These are phyloP conservation scores for Osmerus mordax DNA, from an alignment of 2,113 vertebrate species.

Conservation along the genomic window DNA sequence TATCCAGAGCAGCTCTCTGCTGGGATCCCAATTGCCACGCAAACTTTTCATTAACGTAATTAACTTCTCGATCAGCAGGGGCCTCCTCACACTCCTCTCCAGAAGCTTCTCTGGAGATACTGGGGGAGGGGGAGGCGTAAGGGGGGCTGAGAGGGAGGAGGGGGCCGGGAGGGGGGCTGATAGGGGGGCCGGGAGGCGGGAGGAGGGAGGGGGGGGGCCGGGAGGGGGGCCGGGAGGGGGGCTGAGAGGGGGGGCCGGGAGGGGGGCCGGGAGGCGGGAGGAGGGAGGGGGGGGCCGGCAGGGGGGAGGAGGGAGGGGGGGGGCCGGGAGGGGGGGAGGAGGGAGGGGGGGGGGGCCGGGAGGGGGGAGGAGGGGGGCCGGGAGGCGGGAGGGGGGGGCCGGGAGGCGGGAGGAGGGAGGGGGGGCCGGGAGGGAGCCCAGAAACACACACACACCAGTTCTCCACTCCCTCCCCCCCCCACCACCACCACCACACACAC, in stretches of 20 bases:
- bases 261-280: background rate
- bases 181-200: background rate
- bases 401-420: background rate
- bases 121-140: background rate
- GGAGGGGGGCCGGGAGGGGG: too few relatives aligned
- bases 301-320: too few relatives aligned
- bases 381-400: too few relatives aligned
- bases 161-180: background rate
- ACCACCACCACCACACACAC: too few relatives aligned
- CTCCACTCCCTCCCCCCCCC: too few relatives aligned
- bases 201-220: background rate
- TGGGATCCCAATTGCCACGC: constrained; percentile 3
- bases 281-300: too few relatives aligned
- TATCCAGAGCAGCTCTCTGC: constrained; percentile 24
- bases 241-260: too few relatives aligned
- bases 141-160: background rate
- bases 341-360: background rate
- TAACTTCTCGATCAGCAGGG: constrained; percentile 46
- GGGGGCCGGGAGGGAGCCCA: background rate
- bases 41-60: constrained; percentile 57
- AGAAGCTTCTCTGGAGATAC: constrained; percentile 50
- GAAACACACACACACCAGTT: background rate
- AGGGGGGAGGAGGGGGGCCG: background rate
- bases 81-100: constrained; percentile 57
- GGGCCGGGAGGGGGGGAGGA: constrained; percentile 15